Evolutionary conservation across 2,888 invertebrate species (phyloP).

Genomic region (Cheilosia pagana): DNA sequence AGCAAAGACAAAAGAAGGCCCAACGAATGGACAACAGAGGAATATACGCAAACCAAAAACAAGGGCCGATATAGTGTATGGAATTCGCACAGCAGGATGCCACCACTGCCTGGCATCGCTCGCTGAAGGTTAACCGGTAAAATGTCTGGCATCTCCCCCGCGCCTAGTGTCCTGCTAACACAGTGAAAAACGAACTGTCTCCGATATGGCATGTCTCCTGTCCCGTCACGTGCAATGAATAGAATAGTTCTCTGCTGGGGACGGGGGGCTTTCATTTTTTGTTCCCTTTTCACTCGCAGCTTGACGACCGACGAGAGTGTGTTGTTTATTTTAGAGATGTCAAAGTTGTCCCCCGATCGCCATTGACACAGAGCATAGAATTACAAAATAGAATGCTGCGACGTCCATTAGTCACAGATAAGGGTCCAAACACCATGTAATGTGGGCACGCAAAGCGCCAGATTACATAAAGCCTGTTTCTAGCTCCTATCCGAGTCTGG

Average conservation of each 20-base stretch:
- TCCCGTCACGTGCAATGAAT: constrained; percentile 54
- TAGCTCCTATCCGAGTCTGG: not conserved
- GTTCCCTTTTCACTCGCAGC: constrained; percentile 18
- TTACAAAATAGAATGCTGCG: constrained; percentile 46
- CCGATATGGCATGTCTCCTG: constrained; percentile 50
- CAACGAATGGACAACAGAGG: constrained; percentile 20
- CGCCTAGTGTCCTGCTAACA: constrained; percentile 42
- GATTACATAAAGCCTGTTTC: constrained; percentile 19
- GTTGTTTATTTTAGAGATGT: constrained; percentile 72
- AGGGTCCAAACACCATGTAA: constrained; percentile 69
- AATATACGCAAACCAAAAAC: constrained; percentile 19
- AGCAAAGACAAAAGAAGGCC: constrained; percentile 62
- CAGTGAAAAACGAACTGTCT: constrained; percentile 39
- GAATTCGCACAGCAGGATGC: constrained; percentile 72
- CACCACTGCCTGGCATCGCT: constrained; percentile 45
- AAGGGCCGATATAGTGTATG: constrained; percentile 42
- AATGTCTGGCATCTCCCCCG: constrained; percentile 65
- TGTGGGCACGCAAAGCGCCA: constrained; percentile 51
- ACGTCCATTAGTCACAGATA: constrained; percentile 61
- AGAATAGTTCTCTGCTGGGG: constrained; percentile 46
- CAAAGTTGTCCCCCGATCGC: constrained; percentile 64
- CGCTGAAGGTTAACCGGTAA: constrained; percentile 72
- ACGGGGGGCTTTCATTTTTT: constrained; percentile 6
- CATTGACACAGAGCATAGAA: constrained; percentile 61
- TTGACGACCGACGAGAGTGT: constrained; percentile 71